Conservation (phyloP, 2,888 invertebrate species). For the Rambutsinella grinnellia region DNA sequence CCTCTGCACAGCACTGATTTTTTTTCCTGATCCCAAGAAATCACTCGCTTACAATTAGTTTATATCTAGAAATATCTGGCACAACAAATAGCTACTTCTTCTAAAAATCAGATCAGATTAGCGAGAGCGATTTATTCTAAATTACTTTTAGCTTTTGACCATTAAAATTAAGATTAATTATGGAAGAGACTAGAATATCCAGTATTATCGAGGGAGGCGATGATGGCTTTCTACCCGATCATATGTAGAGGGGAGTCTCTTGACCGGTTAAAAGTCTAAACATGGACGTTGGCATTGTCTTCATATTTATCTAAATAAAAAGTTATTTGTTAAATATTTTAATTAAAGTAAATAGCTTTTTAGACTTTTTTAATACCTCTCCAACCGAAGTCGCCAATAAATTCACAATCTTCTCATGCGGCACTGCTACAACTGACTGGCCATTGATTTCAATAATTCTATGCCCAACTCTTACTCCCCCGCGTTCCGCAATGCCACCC, state of each 20-base stretch:
- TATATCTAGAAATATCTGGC: no score
- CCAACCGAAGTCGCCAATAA: slow-evolving; percentile 98
- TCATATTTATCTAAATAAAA: slow-evolving; percentile 93
- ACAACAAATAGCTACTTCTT: no score
- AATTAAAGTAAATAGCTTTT: not conserved
- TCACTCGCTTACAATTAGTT: no score
- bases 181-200: slow-evolving; percentile 55
- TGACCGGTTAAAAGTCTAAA: slow-evolving; percentile 98
- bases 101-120: not conserved
- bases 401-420: slow-evolving; percentile 99
- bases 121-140: not conserved
- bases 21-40: slow-evolving; percentile 53
- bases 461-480: slow-evolving; percentile 98
- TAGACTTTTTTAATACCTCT: slow-evolving; percentile 78
- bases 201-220: slow-evolving; percentile 7
- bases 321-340: no score
- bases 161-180: slow-evolving; percentile 14
- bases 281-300: slow-evolving; percentile 99
- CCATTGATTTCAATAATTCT: slow-evolving; percentile 99
- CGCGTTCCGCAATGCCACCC: slow-evolving; percentile 98
- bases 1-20: slow-evolving; percentile 53
- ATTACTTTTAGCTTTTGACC: no score
- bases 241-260: slow-evolving; percentile 99
- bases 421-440: slow-evolving; percentile 99
- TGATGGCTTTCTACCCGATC: slow-evolving; percentile 62